Evolutionary conservation across 2,113 vertebrate genomes (phyloP).

Genomic region (Chlamydotis undulata): DNA sequence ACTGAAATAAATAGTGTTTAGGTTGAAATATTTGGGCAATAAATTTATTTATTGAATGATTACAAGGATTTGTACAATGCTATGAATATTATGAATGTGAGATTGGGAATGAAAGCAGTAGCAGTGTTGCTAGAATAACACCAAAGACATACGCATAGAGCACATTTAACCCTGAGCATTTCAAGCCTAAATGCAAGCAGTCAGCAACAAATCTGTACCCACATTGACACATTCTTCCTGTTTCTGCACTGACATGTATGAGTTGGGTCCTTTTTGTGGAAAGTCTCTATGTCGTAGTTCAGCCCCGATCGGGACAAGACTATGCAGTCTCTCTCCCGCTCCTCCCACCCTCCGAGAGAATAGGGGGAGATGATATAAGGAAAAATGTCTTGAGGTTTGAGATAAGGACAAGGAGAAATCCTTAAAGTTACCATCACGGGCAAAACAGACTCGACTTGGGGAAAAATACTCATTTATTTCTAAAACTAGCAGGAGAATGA

Average conservation of each 20-base stretch:
- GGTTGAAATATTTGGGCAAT: background rate
- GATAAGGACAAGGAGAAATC: too few relatives aligned
- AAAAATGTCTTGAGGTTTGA: too few relatives aligned
- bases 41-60: background rate
- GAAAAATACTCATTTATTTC: too few relatives aligned
- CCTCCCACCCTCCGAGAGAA: too few relatives aligned
- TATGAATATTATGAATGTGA: background rate
- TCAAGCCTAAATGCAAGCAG: background rate
- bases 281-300: background rate
- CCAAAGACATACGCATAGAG: background rate
- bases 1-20: background rate
- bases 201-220: background rate
- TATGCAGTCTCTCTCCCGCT: too few relatives aligned
- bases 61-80: background rate
- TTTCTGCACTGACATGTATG: rapidly evolving
- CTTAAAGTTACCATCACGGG: too few relatives aligned
- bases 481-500: too few relatives aligned
- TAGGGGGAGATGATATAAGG: too few relatives aligned
- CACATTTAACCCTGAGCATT: background rate
- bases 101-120: background rate
- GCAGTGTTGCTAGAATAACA: background rate
- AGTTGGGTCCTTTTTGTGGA: background rate
- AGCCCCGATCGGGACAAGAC: too few relatives aligned
- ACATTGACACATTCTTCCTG: background rate
- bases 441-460: too few relatives aligned